phyloP scores from a whole-genome alignment of 2,888 invertebrate species.

The Stratiomys singularior region DNA sequence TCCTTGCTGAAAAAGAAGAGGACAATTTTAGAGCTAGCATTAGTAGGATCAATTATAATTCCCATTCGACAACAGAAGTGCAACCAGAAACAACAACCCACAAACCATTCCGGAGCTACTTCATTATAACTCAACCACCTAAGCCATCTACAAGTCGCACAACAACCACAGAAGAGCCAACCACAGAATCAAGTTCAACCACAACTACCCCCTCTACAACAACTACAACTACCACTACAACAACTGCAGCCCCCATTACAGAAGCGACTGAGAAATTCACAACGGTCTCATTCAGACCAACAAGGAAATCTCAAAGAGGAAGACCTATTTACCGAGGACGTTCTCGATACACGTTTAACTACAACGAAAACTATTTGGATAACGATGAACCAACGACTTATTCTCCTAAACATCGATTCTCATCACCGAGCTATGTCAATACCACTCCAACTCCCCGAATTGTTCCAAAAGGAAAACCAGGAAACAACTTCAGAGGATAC shows the following conservation, averaged over 20 bases:
- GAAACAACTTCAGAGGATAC: not conserved
- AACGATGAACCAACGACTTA: slow-evolving; percentile 62
- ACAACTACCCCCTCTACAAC: slow-evolving; percentile 46
- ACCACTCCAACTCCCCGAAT: slow-evolving; percentile 22
- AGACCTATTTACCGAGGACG: slow-evolving; percentile 57
- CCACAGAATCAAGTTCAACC: slow-evolving; percentile 50
- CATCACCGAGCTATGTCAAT: slow-evolving; percentile 51
- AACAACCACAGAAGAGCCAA: slow-evolving; percentile 47
- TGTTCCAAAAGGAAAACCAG: slow-evolving; percentile 12
- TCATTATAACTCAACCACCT: slow-evolving; percentile 57
- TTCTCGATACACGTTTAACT: slow-evolving; percentile 62
- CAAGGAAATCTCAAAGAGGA: not conserved
- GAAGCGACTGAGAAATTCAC: slow-evolving; percentile 53
- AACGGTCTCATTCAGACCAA: slow-evolving; percentile 47
- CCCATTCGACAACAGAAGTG: slow-evolving; percentile 17
- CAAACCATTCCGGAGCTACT: slow-evolving; percentile 59
- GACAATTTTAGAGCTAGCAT: slow-evolving; percentile 54
- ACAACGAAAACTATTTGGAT: slow-evolving; percentile 57
- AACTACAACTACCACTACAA: slow-evolving; percentile 44
- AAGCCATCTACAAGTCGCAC: slow-evolving; percentile 52
- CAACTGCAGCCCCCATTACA: slow-evolving; percentile 55
- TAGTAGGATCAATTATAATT: not conserved
- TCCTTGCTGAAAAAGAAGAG: slow-evolving; percentile 64
- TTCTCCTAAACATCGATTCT: slow-evolving; percentile 60
- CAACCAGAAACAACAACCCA: slow-evolving; percentile 55